phyloP scores from a whole-genome alignment of 2,888 invertebrate species.

The Dynastes maya region DNA sequence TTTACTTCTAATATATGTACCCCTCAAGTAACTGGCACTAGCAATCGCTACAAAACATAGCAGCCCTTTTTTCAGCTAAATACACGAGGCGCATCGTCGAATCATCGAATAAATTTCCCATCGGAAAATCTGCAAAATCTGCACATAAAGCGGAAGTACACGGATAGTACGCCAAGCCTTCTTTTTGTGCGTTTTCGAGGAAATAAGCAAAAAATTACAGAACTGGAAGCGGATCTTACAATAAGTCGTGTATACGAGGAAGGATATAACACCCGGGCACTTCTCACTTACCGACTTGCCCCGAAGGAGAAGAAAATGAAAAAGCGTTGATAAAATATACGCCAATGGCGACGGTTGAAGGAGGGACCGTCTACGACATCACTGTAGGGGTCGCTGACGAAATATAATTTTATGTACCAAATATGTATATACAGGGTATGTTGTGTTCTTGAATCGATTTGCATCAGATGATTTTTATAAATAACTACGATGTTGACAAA shows the following conservation, averaged over 20 bases:
- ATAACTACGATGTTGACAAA: too few relatives aligned
- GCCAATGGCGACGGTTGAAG: constrained; percentile 24
- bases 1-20: constrained; percentile 11
- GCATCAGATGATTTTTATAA: too few relatives aligned
- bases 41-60: constrained; percentile 5
- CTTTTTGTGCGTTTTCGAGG: not conserved
- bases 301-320: constrained; percentile 58
- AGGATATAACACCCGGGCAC: constrained; percentile 57
- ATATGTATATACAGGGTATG: constrained; percentile 12
- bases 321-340: constrained; percentile 60
- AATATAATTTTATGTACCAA: constrained; percentile 5
- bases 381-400: constrained; percentile 35
- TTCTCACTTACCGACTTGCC: constrained; percentile 55
- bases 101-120: constrained; percentile 27
- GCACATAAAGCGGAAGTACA: constrained; percentile 35
- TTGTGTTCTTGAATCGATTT: not conserved
- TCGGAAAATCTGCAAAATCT: constrained; percentile 35
- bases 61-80: not conserved
- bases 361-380: constrained; percentile 7
- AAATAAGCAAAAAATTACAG: constrained; percentile 20
- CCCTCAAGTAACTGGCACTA: not conserved
- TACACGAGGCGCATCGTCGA: not conserved
- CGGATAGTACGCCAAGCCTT: not conserved
- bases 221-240: constrained; percentile 11
- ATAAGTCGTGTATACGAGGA: constrained; percentile 25